phyloP scores from a whole-genome alignment of 2,797 vertebrate species.

The Melanotaenia nigrans region DNA sequence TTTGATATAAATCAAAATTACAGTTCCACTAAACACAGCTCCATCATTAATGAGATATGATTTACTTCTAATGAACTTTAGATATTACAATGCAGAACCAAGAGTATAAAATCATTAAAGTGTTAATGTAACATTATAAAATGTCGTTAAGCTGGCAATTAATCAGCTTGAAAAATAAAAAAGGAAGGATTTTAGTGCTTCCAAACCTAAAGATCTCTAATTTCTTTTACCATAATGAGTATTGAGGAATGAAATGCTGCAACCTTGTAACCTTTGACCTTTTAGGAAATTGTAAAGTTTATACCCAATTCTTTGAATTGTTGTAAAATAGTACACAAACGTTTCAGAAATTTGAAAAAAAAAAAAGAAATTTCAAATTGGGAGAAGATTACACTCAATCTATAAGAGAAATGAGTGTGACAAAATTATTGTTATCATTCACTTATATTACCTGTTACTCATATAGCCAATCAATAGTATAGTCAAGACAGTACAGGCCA shows the following conservation, averaged over 20 bases:
- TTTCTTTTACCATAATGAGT: slow-evolving; percentile 31
- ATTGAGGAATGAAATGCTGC: slow-evolving; percentile 21
- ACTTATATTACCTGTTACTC: background rate
- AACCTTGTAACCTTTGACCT: slow-evolving; percentile 7
- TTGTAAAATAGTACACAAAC: slow-evolving; percentile 5
- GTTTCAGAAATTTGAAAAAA: background rate
- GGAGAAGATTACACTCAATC: background rate
- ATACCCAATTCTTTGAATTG: background rate
- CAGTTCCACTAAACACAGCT: slow-evolving; percentile 72
- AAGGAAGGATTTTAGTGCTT: slow-evolving; percentile 60
- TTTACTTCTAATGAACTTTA: slow-evolving; percentile 83
- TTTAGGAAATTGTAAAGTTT: slow-evolving; percentile 24
- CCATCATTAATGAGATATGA: slow-evolving; percentile 74
- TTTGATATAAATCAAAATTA: slow-evolving; percentile 75
- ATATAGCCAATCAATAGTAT: background rate
- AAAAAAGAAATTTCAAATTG: background rate
- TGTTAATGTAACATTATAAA: slow-evolving; percentile 83
- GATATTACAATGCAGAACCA: slow-evolving; percentile 73
- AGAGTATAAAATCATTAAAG: slow-evolving; percentile 79
- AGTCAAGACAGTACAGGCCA: background rate
- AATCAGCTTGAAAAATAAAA: slow-evolving; percentile 78
- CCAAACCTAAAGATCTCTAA: slow-evolving; percentile 58
- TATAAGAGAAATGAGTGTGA: background rate
- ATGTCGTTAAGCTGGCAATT: slow-evolving; percentile 76
- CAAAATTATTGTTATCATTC: background rate